Evolutionary conservation across 2,797 vertebrate species (phyloP).

Genomic region (Acrossocheilus wenchowensis): DNA sequence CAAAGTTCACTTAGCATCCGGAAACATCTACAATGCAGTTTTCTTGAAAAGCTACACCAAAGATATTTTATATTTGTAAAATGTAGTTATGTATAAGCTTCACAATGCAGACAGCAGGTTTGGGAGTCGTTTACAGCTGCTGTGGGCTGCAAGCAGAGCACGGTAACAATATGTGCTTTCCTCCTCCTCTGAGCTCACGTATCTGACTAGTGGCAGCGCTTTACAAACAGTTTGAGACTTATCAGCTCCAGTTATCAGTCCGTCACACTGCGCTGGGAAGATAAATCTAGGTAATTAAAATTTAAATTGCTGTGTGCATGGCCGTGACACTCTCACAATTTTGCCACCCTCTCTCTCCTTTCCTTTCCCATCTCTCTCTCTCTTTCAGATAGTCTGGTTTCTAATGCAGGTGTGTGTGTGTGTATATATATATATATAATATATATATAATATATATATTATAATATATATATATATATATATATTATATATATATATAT

Average conservation of each 20-base stretch:
- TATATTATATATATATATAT: too few species aligned
- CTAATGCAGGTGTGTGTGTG: background rate
- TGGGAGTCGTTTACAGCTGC: constrained; percentile 48
- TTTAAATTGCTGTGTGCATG: constrained; percentile 80
- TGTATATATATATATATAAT: too few species aligned
- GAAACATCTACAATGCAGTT: background rate
- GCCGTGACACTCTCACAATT: constrained; percentile 70
- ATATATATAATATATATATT: too few species aligned
- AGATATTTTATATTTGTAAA: background rate
- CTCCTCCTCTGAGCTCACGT: constrained; percentile 49
- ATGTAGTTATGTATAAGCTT: background rate
- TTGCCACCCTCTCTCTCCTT: constrained; percentile 48
- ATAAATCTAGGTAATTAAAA: constrained; percentile 84
- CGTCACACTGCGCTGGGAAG: constrained; percentile 75
- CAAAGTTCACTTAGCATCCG: background rate
- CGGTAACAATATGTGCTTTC: constrained; percentile 65
- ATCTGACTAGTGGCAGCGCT: constrained; percentile 44
- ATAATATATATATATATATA: too few species aligned
- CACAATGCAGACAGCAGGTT: background rate
- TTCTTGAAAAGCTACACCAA: background rate
- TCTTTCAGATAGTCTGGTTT: constrained; percentile 32
- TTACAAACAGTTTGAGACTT: constrained; percentile 71
- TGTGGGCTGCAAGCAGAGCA: constrained; percentile 55
- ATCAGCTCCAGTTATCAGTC: constrained; percentile 79
- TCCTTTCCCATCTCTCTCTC: background rate